Conservation (phyloP, 2,113 vertebrate species). For the Ellobius talpinus region DNA sequence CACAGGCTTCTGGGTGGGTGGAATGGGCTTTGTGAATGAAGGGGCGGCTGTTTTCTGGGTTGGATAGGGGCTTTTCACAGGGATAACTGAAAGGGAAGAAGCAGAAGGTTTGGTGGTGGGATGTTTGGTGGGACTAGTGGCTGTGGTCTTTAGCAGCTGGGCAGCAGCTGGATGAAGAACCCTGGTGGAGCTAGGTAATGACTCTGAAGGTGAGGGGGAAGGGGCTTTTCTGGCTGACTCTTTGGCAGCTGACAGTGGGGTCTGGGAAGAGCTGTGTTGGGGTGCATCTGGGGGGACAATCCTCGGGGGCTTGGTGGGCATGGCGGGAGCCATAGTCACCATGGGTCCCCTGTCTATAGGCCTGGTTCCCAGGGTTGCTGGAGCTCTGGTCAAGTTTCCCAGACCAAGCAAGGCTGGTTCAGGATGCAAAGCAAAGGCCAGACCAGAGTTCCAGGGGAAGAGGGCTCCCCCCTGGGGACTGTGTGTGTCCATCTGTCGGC, state of each 20-base stretch:
- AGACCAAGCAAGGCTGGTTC: constrained; percentile 74
- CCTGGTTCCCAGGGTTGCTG: constrained; percentile 15
- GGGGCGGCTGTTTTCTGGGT: background rate
- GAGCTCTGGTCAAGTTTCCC: constrained; percentile 85
- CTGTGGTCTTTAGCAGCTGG: constrained; percentile 45
- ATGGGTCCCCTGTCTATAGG: constrained; percentile 42
- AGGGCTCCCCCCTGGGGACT: constrained; percentile 90
- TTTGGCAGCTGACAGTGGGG: background rate
- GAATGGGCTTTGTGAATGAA: background rate
- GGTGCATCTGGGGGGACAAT: background rate
- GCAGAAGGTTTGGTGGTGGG: constrained; percentile 57
- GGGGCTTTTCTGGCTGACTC: background rate
- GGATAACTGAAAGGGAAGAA: constrained; percentile 19
- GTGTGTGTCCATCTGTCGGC: constrained; percentile 93
- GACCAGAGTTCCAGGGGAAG: constrained; percentile 87
- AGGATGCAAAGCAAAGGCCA: constrained; percentile 80
- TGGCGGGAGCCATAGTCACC: background rate
- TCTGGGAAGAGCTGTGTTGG: background rate
- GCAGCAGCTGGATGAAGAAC: background rate
- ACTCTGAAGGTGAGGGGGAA: constrained; percentile 58
- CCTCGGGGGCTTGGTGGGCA: background rate
- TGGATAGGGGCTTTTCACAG: background rate
- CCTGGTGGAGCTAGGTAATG: background rate
- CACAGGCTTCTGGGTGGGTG: constrained; percentile 13
- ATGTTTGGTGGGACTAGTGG: constrained; percentile 62